phyloP scores from a whole-genome alignment of 2,113 vertebrate genomes.

The Microcebus lehilahytsara region DNA sequence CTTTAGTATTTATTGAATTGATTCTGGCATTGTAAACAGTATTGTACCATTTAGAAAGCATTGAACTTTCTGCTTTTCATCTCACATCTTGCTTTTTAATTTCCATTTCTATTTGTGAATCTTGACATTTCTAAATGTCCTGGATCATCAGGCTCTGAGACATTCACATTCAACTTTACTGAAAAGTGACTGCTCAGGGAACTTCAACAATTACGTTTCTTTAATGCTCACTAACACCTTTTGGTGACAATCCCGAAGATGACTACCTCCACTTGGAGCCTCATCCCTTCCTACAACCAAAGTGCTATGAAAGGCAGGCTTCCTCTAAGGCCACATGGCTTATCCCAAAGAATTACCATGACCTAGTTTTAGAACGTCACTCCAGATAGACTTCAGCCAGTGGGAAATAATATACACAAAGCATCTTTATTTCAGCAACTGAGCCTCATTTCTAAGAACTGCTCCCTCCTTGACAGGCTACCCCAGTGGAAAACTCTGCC shows the following conservation, averaged over 20 bases:
- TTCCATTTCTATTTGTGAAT: slow-evolving; percentile 35
- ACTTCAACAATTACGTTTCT: background rate
- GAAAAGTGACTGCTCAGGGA: background rate
- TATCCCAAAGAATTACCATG: background rate
- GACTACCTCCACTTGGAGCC: background rate
- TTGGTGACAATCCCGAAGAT: background rate
- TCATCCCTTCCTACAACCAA: background rate
- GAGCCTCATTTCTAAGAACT: slow-evolving; percentile 1
- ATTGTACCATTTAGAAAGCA: slow-evolving; percentile 44
- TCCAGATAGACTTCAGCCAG: slow-evolving; percentile 43
- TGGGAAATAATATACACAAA: background rate
- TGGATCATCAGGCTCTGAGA: slow-evolving; percentile 24
- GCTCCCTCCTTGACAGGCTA: background rate
- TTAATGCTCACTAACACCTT: background rate
- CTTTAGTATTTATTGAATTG: background rate
- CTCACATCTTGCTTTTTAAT: background rate
- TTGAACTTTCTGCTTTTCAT: slow-evolving; percentile 48
- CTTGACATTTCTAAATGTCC: slow-evolving; percentile 45
- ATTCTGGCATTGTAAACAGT: background rate
- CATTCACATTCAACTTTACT: background rate
- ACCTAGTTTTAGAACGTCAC: slow-evolving; percentile 46
- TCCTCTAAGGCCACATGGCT: background rate
- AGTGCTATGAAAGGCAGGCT: background rate
- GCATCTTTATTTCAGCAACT: background rate
- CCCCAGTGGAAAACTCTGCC: background rate